Base-by-base conservation (phyloP, 2,888 invertebrate species). In the Plebejus argus region DNA sequence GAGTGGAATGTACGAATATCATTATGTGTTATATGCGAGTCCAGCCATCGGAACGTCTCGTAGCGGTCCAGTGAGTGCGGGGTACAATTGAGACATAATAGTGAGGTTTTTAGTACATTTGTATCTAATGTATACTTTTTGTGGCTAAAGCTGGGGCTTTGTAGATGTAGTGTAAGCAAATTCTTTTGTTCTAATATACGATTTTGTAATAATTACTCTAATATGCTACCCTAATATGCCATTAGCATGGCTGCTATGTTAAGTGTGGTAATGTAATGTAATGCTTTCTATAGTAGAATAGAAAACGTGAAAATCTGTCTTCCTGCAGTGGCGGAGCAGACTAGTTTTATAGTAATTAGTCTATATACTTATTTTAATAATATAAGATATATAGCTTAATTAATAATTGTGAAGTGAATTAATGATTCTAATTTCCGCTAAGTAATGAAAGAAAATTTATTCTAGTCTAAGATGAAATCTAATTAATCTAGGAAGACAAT, bases 1-100 rank as follows among this genome's bases (percentile, higher is more conserved):
- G 82, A 80, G 80, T 80, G 79, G 82, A 82, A 82, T 81, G 81
- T 82, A 82, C 81, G 79, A 81, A 82, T 83, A 82, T 81, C 78
- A 82, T 81, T 81, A 80, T 81, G 80, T 81, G 80, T 81, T 80
- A 78, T 82, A 81, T 79, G 80, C 77, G 76, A 76, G 79, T 78
- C 81, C 77, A 79, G 77, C 39, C 78, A 61, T 72, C 66, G 76
- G 78, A 79, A 79, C 78, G 79, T 35, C 72, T 72, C 20, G 74
- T 28, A 79, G 12, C 78, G 78, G 74, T 78, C 78, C 70, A 78
- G 76, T 75, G 74, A 76, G n/a, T 39, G 20, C 58, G 58, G 39
- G 39, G 70, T 76, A 35, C n/a, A 53, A 74, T 53, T 53, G 49
- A 74, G 74, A 74, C 74, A 18, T 75, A 70, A n/a, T n/a, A 77